phyloP scores from a whole-genome alignment of 1,140 invertebrate genomes.

The Aphis gossypii region DNA sequence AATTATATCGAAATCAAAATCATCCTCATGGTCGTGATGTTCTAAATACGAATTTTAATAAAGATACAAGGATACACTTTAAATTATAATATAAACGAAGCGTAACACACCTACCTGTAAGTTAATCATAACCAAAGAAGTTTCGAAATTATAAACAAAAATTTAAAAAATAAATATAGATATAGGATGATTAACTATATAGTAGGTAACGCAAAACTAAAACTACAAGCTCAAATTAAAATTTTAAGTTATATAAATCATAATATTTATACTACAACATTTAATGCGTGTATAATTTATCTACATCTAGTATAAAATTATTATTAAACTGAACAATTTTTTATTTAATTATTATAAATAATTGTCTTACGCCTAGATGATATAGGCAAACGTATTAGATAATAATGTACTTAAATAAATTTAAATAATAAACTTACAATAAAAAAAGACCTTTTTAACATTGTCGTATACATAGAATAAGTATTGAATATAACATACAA shows the following conservation, averaged over 20 bases:
- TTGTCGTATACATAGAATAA: not conserved
- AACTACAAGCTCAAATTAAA: not conserved
- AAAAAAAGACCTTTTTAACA: not conserved
- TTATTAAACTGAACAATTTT: not conserved
- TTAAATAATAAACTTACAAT: not conserved
- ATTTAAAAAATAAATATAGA: not conserved
- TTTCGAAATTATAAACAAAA: not conserved
- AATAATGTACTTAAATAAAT: not conserved
- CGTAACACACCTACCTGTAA: slow-evolving; percentile 5
- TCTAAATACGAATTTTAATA: slow-evolving; percentile 15
- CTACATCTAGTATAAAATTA: not conserved
- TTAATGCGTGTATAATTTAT: not conserved
- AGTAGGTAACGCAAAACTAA: too few species aligned
- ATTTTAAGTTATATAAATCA: not conserved
- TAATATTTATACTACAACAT: not conserved
- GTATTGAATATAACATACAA: not conserved
- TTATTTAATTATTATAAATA: too few species aligned
- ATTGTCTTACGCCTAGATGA: not conserved
- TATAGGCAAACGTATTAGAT: not conserved
- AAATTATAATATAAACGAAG: not conserved
- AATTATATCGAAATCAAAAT: not conserved
- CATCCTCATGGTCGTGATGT: not conserved
- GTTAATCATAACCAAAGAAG: not conserved
- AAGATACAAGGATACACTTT: slow-evolving; percentile 28
- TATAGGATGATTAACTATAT: not conserved